phyloP scores from a whole-genome alignment of 2,113 vertebrate genomes.

The Tor tambroides region DNA sequence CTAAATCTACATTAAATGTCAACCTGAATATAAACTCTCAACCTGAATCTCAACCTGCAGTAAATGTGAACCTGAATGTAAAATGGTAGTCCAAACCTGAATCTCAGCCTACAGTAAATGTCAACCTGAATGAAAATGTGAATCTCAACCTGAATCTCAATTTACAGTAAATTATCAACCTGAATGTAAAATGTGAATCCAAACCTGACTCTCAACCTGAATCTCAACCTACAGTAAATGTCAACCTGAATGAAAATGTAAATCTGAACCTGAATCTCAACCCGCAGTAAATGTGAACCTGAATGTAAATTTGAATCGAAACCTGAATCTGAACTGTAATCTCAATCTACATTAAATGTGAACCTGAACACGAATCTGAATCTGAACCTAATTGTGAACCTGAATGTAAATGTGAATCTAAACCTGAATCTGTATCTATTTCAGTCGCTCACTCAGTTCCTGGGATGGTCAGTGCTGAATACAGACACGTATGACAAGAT shows the following conservation, averaged over 20 bases:
- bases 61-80: background rate
- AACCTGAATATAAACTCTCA: too few relatives aligned
- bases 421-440: too few relatives aligned
- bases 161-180: background rate
- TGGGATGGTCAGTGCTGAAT: too few relatives aligned
- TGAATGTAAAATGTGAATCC: background rate
- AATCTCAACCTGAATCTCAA: background rate
- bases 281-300: background rate
- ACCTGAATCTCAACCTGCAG: too few relatives aligned
- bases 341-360: background rate
- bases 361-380: background rate
- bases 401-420: background rate
- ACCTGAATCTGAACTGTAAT: background rate
- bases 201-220: background rate
- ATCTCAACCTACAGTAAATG: background rate
- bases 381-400: background rate
- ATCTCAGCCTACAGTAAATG: background rate
- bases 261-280: background rate
- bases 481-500: too few relatives aligned
- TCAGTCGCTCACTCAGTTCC: too few relatives aligned
- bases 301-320: background rate
- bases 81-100: background rate
- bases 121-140: background rate
- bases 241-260: background rate
- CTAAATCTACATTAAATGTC: background rate